Evolutionary conservation across 2,797 vertebrate species (phyloP).

Genomic region (Megaceryle alcyon): DNA sequence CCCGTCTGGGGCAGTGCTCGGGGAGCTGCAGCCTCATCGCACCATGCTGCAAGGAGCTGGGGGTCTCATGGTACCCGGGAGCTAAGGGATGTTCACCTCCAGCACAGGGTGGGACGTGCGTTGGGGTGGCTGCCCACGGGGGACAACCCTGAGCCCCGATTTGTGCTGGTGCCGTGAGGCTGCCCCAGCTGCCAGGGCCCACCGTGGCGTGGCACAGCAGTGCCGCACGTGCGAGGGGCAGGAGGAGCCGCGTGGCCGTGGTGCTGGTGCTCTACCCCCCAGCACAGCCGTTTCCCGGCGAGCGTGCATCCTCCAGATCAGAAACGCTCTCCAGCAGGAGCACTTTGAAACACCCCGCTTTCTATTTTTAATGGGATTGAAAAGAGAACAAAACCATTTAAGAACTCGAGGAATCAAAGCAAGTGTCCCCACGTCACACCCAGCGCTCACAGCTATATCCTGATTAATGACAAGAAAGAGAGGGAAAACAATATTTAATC

Average conservation of each 20-base stretch:
- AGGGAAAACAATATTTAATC: conserved; percentile 64
- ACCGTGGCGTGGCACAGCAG: fast-evolving
- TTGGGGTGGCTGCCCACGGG: fast-evolving
- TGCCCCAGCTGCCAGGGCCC: background rate
- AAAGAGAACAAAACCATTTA: conserved; percentile 59
- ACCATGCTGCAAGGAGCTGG: background rate
- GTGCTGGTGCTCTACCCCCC: background rate
- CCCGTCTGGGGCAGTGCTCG: fast-evolving
- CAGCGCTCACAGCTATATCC: conserved; percentile 30
- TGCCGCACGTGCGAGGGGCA: fast-evolving
- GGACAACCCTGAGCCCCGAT: fast-evolving
- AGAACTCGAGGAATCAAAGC: conserved; percentile 57
- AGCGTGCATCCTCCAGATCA: background rate
- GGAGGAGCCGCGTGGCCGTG: background rate
- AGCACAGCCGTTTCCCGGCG: fast-evolving
- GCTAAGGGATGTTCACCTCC: background rate
- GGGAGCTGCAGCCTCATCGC: too few species aligned
- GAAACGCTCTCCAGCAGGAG: conserved; percentile 16
- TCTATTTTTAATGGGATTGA: conserved; percentile 61
- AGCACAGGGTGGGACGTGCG: fast-evolving
- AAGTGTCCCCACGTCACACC: conserved; percentile 34
- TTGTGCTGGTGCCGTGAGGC: fast-evolving
- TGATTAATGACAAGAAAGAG: conserved; percentile 58
- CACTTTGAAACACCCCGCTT: conserved; percentile 35
- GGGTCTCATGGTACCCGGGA: background rate